A percentile compares a stretch with the other conserved stretches of the same genome.
These are phyloP conservation scores for Crax fasciolata DNA, from an alignment of 2,797 vertebrate genomes.

Conservation along the genomic window DNA sequence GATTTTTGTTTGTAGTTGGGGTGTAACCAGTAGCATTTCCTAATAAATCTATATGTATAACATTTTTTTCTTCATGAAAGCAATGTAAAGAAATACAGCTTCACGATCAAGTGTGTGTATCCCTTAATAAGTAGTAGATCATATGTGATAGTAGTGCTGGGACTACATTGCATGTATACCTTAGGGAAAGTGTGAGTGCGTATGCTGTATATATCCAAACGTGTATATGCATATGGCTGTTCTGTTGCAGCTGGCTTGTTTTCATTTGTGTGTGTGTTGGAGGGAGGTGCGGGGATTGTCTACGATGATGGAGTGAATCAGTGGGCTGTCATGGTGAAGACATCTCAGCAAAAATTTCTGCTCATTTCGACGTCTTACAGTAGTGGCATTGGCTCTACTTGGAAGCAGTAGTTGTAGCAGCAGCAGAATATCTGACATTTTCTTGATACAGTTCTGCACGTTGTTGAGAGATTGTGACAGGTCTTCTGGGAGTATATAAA, in stretches of 20 bases:
- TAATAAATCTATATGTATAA: not conserved
- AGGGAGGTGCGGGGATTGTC: not conserved
- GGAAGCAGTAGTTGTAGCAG: not conserved
- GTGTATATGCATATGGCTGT: fast-evolving
- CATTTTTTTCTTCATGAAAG: not conserved
- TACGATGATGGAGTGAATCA: not conserved
- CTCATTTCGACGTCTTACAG: not conserved
- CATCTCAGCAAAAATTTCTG: not conserved
- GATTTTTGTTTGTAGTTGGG: not conserved
- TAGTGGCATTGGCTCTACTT: not conserved
- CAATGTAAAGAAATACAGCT: not conserved
- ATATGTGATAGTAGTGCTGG: not conserved
- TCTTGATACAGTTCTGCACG: not conserved
- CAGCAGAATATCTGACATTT: not conserved
- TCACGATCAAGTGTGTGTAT: too few species aligned
- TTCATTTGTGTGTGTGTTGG: fast-evolving
- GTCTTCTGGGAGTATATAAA: not conserved
- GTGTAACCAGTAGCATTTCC: not conserved
- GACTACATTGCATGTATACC: not conserved
- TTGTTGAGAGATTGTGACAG: not conserved
- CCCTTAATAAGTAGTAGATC: not conserved
- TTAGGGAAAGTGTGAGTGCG: not conserved
- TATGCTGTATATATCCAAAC: not conserved
- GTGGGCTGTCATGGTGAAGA: not conserved
- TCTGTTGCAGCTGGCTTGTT: not conserved